Percentiles rank a stretch among this genome's conserved stretches.
Evolutionary conservation across 2,888 invertebrate genomes (phyloP).

Genomic region (Adela reaumurella): DNA sequence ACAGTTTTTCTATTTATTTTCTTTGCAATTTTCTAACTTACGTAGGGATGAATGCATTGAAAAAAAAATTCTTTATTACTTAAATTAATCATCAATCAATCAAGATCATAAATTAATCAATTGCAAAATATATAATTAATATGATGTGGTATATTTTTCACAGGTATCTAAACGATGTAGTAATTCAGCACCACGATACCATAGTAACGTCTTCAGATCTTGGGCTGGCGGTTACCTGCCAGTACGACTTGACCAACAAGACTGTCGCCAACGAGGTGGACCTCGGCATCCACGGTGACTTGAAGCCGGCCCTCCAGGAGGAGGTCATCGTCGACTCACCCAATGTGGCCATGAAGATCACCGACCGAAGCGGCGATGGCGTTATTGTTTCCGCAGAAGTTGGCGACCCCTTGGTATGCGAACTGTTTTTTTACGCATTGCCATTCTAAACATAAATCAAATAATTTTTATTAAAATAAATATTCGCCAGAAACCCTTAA

Average conservation of each 20-base stretch:
- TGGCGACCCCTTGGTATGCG: constrained; percentile 74
- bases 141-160: too few species aligned
- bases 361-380: constrained; percentile 78
- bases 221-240: constrained; percentile 89
- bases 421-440: constrained; percentile 5
- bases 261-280: constrained; percentile 91
- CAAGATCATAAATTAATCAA: too few species aligned
- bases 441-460: background rate
- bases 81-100: too few species aligned
- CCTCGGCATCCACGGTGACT: constrained; percentile 84
- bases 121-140: too few species aligned
- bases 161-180: constrained; percentile 83
- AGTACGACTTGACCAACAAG: constrained; percentile 91
- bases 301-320: constrained; percentile 80
- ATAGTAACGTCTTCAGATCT: constrained; percentile 93
- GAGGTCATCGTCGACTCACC: constrained; percentile 92
- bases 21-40: too few species aligned
- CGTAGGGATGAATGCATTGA: too few species aligned
- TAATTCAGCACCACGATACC: constrained; percentile 93
- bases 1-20: too few species aligned
- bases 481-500: too few species aligned
- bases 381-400: constrained; percentile 86
- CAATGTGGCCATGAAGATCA: constrained; percentile 92
- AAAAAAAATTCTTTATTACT: too few species aligned
- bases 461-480: too few species aligned